Conservation (phyloP, 2,888 invertebrate genomes). For the Caenorhabditis sinica region DNA sequence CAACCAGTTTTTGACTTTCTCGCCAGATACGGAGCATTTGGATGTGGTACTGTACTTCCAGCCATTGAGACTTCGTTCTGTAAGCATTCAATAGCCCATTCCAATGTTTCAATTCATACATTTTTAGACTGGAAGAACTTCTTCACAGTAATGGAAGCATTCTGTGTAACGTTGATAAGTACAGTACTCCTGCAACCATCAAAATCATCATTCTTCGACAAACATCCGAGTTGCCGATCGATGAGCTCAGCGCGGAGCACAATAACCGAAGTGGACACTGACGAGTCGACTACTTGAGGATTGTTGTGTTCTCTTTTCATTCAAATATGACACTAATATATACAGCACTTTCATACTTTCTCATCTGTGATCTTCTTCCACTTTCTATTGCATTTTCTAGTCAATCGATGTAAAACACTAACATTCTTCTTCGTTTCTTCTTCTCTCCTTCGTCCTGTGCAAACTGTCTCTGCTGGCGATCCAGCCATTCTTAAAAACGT, state of each 20-base stretch:
- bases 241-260: conserved; percentile 67
- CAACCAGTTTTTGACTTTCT: conserved; percentile 82
- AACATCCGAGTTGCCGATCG: conserved; percentile 75
- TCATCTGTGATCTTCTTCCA: conserved; percentile 28
- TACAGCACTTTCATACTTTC: neutral
- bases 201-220: conserved; percentile 77
- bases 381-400: conserved; percentile 60
- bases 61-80: conserved; percentile 75
- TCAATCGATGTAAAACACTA: conserved; percentile 42
- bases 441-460: conserved; percentile 35
- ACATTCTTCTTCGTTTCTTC: conserved; percentile 3
- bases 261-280: conserved; percentile 65
- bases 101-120: neutral
- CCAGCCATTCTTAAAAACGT: conserved; percentile 38
- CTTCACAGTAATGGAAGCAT: conserved; percentile 80
- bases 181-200: conserved; percentile 80
- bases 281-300: conserved; percentile 63
- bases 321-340: neutral
- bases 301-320: neutral
- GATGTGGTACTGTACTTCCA: conserved; percentile 71
- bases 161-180: conserved; percentile 80
- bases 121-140: conserved; percentile 82
- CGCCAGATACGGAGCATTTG: conserved; percentile 76
- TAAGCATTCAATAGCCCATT: conserved; percentile 36
- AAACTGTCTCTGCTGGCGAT: conserved; percentile 28